A percentile compares a stretch with the other conserved stretches of the same genome.
These are phyloP conservation scores for Jacana jacana DNA, from an alignment of 2,113 vertebrate genomes.

Conservation along the genomic window DNA sequence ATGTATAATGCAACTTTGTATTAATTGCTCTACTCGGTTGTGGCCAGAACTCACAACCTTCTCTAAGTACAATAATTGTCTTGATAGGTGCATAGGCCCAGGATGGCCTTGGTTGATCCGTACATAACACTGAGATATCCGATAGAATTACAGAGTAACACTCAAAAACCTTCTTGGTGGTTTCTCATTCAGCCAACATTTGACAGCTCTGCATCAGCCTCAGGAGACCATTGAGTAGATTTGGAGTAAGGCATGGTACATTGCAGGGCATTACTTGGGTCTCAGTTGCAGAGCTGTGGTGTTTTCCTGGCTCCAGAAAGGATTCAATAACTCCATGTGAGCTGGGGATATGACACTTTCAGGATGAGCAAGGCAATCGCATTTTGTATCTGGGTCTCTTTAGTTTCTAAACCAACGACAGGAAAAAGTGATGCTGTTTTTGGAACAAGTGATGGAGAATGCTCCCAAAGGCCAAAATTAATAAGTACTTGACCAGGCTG, in stretches of 20 bases:
- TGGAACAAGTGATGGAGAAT: neutral
- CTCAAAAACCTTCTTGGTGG: neutral
- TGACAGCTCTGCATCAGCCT: neutral
- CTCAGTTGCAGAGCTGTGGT: neutral
- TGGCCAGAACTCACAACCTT: neutral
- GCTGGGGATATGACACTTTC: neutral
- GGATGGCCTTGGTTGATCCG: neutral
- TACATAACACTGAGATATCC: neutral
- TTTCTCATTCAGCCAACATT: neutral
- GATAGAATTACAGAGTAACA: neutral
- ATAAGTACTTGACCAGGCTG: neutral
- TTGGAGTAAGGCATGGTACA: neutral
- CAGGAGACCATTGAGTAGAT: neutral
- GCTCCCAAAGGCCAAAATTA: neutral
- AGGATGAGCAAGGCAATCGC: neutral
- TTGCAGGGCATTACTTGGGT: neutral
- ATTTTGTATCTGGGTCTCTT: neutral
- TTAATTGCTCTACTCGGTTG: neutral
- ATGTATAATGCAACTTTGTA: neutral
- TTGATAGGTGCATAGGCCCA: neutral
- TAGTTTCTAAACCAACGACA: neutral
- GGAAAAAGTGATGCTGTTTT: neutral
- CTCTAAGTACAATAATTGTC: neutral
- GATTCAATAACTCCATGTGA: neutral
- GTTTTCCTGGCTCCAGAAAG: neutral